Conservation (phyloP, 2,113 vertebrate species). For the Acanthisitta chloris region DNA sequence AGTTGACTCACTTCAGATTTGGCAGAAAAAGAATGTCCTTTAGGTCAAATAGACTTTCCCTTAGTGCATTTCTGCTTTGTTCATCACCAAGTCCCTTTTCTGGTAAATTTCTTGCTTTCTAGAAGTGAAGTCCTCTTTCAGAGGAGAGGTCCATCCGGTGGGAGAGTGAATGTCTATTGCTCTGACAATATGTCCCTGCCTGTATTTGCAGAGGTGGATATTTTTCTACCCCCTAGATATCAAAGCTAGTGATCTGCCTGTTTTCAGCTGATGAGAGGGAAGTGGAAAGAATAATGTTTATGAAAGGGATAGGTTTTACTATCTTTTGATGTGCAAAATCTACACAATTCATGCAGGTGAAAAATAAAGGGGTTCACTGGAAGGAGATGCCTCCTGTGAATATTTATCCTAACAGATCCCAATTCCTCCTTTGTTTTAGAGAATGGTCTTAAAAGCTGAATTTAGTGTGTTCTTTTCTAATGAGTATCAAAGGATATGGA, state of each 20-base stretch:
- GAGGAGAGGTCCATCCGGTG: background rate
- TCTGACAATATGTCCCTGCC: background rate
- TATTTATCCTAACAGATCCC: background rate
- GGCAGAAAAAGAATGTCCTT: background rate
- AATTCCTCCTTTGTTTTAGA: background rate
- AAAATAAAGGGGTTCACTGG: background rate
- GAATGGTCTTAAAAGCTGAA: background rate
- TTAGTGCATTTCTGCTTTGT: too few species aligned
- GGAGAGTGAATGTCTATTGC: background rate
- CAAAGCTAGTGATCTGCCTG: background rate
- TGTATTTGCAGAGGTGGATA: background rate
- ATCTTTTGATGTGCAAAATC: background rate
- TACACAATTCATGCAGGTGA: background rate
- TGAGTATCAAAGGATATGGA: background rate
- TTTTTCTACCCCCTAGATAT: background rate
- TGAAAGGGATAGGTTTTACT: background rate
- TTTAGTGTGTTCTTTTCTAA: background rate
- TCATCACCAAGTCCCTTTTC: background rate
- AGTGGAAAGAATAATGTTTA: background rate
- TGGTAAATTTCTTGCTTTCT: background rate
- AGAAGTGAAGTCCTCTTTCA: background rate
- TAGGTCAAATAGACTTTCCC: background rate
- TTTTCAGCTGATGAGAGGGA: background rate
- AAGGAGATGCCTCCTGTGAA: background rate
- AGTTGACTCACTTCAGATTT: rapidly evolving